Evolutionary conservation across 2,113 vertebrate species (phyloP).

Genomic region (Tiliqua scincoides): DNA sequence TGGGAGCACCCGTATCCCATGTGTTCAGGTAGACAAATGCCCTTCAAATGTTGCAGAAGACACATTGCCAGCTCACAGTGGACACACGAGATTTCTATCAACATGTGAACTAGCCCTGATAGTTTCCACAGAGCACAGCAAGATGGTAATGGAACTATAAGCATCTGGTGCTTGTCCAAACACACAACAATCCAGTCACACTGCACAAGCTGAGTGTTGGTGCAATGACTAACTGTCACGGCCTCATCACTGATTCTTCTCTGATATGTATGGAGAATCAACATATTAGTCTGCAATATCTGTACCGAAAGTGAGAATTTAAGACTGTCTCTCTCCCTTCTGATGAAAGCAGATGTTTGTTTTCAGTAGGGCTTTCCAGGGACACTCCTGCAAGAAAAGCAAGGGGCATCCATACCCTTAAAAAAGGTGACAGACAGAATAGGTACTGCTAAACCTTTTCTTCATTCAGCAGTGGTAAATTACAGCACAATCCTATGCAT

Average conservation of each 20-base stretch:
- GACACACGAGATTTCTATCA: not conserved
- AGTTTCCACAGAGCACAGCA: not conserved
- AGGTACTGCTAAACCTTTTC: too few species aligned
- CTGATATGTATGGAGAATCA: not conserved
- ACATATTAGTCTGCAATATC: not conserved
- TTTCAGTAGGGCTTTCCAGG: not conserved
- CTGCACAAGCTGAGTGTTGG: not conserved
- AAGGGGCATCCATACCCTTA: too few species aligned
- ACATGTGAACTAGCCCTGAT: not conserved
- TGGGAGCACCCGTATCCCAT: too few species aligned
- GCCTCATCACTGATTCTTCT: not conserved
- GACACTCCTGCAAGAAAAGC: not conserved
- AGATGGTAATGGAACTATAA: too few species aligned
- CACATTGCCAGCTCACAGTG: too few species aligned
- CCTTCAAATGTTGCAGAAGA: too few species aligned
- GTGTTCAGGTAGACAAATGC: too few species aligned
- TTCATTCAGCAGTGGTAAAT: too few species aligned
- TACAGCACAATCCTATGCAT: too few species aligned
- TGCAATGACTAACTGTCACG: not conserved
- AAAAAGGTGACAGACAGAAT: too few species aligned
- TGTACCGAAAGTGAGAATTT: not conserved
- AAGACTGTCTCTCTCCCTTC: not conserved
- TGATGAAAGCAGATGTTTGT: not conserved
- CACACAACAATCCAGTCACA: not conserved
- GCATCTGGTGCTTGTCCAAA: not conserved